Evolutionary conservation across 2,113 vertebrate genomes (phyloP), one percentile per base, ranked within the genome.

Genomic region (Deroptyus accipitrinus): DNA sequence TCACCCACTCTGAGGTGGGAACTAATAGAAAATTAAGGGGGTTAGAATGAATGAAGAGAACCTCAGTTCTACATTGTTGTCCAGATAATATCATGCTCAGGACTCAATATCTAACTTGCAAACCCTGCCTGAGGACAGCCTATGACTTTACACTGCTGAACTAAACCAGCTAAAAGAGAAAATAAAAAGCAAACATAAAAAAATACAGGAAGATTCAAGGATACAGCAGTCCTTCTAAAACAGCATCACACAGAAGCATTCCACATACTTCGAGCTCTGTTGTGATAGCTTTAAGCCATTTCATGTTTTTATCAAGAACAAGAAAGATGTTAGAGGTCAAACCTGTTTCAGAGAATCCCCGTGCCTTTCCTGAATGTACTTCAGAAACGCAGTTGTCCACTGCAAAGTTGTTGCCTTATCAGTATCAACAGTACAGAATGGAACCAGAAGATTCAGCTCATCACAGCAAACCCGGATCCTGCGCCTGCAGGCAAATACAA

Each of bases 361-460:
- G 0, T 99, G 98, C n/a, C 96, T 95, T 61, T 99, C 98, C 74
- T 97, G 97, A 83, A 99, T 98, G 78, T 99, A 99, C 96, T 98
- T 98, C 76, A 99, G 98, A 95, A 98, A 99, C 1, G 98, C 98
- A 0, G 98, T 98, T 67, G 99, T 99, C 99, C 99, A 99, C 80
- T 99, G 98, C 37, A 99, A 96, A 4, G 99, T 99, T 9, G 98
- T 99, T 35, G 98, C 98, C 97, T 99, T 99, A 83, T 99, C 99
- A 0, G 99, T 99, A 22, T 98, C 98, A 0, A 95, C 57, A 0
- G 98, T 98, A 94, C 99, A 99, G 97, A 99, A 99, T 0, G 99
- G 99, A 90, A 99, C 99, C 68, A 99, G 96, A 30, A 96, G 97
- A 83, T 99, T 99, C 93, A 99, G 92, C 96, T 99, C 98, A 13